Base-by-base conservation (phyloP, 2,113 vertebrate species). In the Cynopterus brachyotis region DNA sequence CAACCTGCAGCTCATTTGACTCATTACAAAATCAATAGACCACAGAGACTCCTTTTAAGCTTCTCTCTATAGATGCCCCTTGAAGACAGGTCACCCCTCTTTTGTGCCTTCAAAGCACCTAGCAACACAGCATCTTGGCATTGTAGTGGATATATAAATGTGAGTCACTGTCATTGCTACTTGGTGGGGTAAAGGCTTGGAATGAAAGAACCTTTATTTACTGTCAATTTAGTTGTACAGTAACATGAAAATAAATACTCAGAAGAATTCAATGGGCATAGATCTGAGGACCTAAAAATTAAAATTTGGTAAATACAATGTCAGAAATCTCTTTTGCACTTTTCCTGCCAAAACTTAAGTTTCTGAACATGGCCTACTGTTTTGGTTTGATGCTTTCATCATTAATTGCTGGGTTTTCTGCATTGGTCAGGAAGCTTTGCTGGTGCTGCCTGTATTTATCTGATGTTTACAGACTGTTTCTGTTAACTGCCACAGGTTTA, bases 401-500 rank as follows among this genome's bases (percentile, higher is more conserved):
- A 30, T 91, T 95, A 86, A 92, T 82, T n/a, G 94, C 64, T 91
- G 96, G 89, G 30, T 89, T 96, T 96, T 97, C 94, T 91, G 62
- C 30, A 0, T 90, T 94, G 73, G 93, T 97, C 76, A 59, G 95
- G 79, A 96, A 96, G 82, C 97, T 66, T 97, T 97, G 85, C 96
- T 95, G 96, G 95, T 76, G 6, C 83, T 28, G 55, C 91, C 0
- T 97, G 95, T 96, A 22, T 97, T 96, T 45, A 28, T 91, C 96
- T 96, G 96, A 98, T 98, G 96, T 98, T 99, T 97, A 98, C 97
- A 72, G 95, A 96, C 94, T 98, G 92, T 99, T 98, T 99, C 98
- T 98, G 97, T 99, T 98, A 98, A 98, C 97, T 96, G 95, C 83
- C 97, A 95, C 98, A 99, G 99, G 99, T 99, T 99, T 97, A 99